Conservation (phyloP, 2,797 vertebrate species). For the Helicolenus hilgendorfi region DNA sequence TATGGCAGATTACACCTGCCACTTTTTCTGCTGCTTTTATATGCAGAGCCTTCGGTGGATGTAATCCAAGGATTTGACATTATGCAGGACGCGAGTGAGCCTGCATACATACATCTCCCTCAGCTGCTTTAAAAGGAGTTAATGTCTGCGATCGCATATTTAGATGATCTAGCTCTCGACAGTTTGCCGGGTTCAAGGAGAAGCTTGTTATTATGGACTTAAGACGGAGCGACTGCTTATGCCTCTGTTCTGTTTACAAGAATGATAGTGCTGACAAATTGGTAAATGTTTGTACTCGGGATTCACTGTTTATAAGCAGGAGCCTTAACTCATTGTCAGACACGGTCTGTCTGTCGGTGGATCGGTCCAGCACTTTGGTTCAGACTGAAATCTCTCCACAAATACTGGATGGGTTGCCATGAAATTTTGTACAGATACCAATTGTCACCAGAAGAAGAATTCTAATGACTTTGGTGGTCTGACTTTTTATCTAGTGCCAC, state of each 20-base stretch:
- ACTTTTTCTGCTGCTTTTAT: constrained; percentile 78
- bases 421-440: neutral
- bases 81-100: constrained; percentile 63
- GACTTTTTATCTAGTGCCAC: neutral
- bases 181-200: constrained; percentile 48
- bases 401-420: neutral
- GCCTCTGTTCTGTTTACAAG: constrained; percentile 10
- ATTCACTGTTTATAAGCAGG: neutral
- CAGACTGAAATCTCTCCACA: neutral
- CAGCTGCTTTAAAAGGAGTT: constrained; percentile 40
- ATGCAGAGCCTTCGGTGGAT: constrained; percentile 76
- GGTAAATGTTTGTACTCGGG: neutral
- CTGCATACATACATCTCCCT: constrained; percentile 38
- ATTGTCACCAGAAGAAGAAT: neutral
- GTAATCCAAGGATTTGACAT: constrained; percentile 88
- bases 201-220: constrained; percentile 21
- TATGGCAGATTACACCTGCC: constrained; percentile 85
- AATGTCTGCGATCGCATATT: constrained; percentile 59
- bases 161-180: constrained; percentile 41
- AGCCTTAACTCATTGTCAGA: neutral
- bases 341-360: neutral
- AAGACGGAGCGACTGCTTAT: neutral
- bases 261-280: neutral
- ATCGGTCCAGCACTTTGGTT: neutral
- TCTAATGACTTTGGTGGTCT: neutral